Base-by-base conservation (phyloP, 1,140 invertebrate species). In the Drosophila simulans region DNA sequence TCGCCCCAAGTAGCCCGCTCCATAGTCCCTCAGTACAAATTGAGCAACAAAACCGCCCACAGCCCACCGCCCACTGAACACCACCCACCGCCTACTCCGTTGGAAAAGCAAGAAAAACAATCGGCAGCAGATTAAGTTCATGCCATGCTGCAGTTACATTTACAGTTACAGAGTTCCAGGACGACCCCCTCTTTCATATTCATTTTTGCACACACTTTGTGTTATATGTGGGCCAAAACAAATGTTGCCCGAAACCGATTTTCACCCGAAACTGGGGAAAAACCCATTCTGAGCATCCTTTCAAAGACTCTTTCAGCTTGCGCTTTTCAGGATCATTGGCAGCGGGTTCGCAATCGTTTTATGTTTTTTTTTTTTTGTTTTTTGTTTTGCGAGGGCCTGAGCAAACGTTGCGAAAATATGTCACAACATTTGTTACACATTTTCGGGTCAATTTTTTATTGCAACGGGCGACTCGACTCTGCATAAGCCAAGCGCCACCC, bases 361-460 rank as follows among this genome's bases (percentile, higher is more conserved):
- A 2, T 31, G 7, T 8, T 31, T 31, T 22, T 22, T 22, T 3
- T 22, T 22, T 22, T 17, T 17, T 17, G 17, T 17, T 17, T 22
- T 22, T 22, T 22, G 17, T 22, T 22, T 31, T 8, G 13, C 10
- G 22, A 20, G 25, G 46, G 27, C 49, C 40, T 62, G 55, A 64
- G 58, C 57, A 72, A 80, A 77, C 63, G 73, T 77, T 89, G 77
- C 74, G 85, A 89, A 89, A 89, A 89, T 89, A 89, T 89, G 84
- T 89, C 84, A 89, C 84, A 89, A 75, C 84, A 89, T 89, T 89
- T 89, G 84, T 89, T 89, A 89, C 85, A 89, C 85, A 89, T 89
- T 89, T 89, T 89, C 77, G 84, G 84, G 84, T 89, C 84, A 89
- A 84, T 89, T 89, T 89, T 89, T 84, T 89, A 90, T 89, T 89